These are phyloP conservation scores for Alces alces DNA, from an alignment of 2,113 vertebrate species.

Conservation along the genomic window DNA sequence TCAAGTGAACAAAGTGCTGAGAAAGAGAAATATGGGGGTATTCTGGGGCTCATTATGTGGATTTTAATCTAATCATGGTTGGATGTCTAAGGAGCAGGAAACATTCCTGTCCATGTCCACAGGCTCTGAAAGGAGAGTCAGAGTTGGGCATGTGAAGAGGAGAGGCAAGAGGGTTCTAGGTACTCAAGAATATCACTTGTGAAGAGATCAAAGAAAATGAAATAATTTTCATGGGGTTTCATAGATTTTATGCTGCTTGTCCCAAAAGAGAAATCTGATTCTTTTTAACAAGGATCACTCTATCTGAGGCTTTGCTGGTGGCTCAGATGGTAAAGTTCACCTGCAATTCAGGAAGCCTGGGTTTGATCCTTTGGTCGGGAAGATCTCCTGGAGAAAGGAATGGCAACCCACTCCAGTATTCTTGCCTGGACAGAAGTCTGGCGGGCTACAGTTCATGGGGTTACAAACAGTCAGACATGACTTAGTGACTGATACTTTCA, in stretches of 20 bases:
- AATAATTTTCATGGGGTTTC: background rate
- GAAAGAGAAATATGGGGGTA: background rate
- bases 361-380: background rate
- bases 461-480: background rate
- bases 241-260: background rate
- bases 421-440: background rate
- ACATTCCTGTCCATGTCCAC: background rate
- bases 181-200: background rate
- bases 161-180: background rate
- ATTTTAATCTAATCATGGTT: background rate
- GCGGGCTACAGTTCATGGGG: rapidly evolving
- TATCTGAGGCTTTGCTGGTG: background rate
- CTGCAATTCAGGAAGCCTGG: background rate
- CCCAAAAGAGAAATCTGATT: background rate
- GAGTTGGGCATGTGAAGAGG: background rate
- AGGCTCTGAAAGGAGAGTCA: background rate
- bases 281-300: background rate
- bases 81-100: background rate
- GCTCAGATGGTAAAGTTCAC: background rate
- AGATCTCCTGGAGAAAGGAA: background rate
- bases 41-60: background rate
- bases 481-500: background rate
- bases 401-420: background rate
- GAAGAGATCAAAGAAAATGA: background rate
- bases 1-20: background rate